Base-by-base conservation (phyloP, 2,797 vertebrate genomes). In the Characodon lateralis region DNA sequence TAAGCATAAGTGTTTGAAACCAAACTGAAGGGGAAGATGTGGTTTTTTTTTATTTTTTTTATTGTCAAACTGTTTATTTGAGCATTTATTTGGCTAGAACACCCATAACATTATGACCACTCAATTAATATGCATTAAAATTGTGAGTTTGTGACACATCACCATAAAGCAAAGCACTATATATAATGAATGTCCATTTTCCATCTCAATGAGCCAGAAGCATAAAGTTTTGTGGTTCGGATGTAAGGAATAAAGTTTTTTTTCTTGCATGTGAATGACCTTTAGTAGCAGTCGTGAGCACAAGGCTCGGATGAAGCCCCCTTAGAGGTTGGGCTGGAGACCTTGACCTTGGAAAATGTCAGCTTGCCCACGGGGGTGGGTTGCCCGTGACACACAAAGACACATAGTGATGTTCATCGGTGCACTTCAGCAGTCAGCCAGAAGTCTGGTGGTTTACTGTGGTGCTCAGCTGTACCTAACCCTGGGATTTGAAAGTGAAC, bases 291-390 rank as follows among this genome's bases (percentile, higher is more conserved):
- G 46, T 73, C 18, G 28, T 10, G 39, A 81, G 84, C 74, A 72
- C 85, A 81, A 72, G 85, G 77, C 81, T 89, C 74, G 83, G 77
- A 87, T 78, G 89, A 90, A 93, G 78, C 78, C 84, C 88, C 80
- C 76, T 82, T 72, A 80, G 80, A 88, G 81, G 88, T 85, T 73
- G 74, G 85, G 89, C 85, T 69, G 71, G 83, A 88, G 89, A 93
- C 87, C 91, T 31, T 88, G 92, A 94, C 94, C 94, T 95, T 94
- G 94, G 90, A 89, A 95, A 95, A 95, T 95, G 92, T 94, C 93
- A 95, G 89, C 86, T 81, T 82, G 89, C 91, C 91, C 90, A 91
- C 78, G 65, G 89, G 89, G 90, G 73, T 80, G 81, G 75, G 78
- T 87, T 24, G 77, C 72, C 85, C 83, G 79, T 87, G 87, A 89